These are phyloP conservation scores for Asteroscopus sphinx DNA, from an alignment of 2,888 invertebrate genomes.

Conservation along the genomic window DNA sequence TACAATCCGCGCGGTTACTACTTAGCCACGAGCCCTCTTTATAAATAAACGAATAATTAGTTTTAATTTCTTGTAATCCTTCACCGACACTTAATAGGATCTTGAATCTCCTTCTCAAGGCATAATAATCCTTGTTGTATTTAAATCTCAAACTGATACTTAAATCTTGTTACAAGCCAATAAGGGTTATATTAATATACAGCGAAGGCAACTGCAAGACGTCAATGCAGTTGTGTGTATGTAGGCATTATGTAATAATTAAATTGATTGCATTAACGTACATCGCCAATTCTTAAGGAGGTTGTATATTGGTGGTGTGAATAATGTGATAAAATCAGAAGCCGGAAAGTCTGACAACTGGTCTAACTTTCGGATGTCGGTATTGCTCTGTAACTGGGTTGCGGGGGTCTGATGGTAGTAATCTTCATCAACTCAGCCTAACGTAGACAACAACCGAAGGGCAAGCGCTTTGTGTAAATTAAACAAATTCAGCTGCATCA, in stretches of 20 bases:
- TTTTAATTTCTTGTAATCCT: conserved; percentile 43
- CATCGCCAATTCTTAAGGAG: conserved; percentile 7
- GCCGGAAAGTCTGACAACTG: too few species aligned
- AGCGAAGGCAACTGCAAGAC: conserved; percentile 47
- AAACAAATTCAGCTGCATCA: too few species aligned
- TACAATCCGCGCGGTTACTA: too few species aligned
- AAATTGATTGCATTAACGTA: conserved; percentile 46
- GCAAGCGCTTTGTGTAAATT: too few species aligned
- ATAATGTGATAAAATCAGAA: neutral
- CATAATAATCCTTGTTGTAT: neutral
- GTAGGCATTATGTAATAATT: conserved; percentile 58
- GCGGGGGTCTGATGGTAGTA: too few species aligned
- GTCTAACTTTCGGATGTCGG: too few species aligned
- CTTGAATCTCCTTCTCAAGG: neutral
- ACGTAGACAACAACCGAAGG: too few species aligned
- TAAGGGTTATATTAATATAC: conserved; percentile 34
- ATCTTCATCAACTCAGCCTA: too few species aligned
- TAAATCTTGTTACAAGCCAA: too few species aligned
- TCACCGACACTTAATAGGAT: conserved; percentile 38
- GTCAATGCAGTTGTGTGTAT: conserved; percentile 48
- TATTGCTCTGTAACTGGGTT: too few species aligned
- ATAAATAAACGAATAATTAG: conserved; percentile 30
- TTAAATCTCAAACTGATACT: too few species aligned
- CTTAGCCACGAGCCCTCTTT: too few species aligned
- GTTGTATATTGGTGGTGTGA: neutral